Conservation (phyloP, 2,888 invertebrate species). For the Sthenelais limicola region DNA sequence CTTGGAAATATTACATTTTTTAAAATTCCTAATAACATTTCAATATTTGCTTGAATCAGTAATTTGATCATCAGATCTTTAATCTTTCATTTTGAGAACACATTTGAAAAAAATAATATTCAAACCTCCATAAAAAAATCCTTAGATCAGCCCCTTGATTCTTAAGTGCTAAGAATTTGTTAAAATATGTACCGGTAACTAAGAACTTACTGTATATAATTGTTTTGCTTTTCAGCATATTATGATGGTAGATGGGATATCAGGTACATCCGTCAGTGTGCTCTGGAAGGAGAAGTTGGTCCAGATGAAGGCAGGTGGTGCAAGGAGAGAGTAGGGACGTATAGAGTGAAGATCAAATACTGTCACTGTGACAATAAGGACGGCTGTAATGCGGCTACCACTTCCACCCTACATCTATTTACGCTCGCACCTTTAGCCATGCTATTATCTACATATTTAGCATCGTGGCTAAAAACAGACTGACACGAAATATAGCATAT, state of each 20-base stretch:
- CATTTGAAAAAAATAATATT: too few species aligned
- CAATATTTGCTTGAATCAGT: too few species aligned
- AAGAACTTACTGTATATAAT: too few species aligned
- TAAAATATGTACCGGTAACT: too few species aligned
- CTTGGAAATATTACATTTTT: too few species aligned
- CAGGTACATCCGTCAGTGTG: conserved; percentile 72
- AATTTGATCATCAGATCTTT: too few species aligned
- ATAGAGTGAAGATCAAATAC: conserved; percentile 68
- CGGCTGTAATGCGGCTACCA: conserved; percentile 67
- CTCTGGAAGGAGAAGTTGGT: conserved; percentile 68
- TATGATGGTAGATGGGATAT: conserved; percentile 70
- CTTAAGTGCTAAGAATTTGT: too few species aligned
- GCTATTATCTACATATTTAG: conserved; percentile 13
- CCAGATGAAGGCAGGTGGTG: conserved; percentile 69
- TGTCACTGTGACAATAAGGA: conserved; percentile 73
- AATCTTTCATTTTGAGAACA: too few species aligned
- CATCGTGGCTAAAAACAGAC: conserved; percentile 30
- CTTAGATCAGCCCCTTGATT: too few species aligned
- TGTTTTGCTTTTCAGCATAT: conserved; percentile 67
- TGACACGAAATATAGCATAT: too few species aligned
- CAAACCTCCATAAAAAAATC: too few species aligned
- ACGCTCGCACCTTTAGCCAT: conserved; percentile 12
- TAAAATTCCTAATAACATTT: too few species aligned
- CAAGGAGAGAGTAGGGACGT: conserved; percentile 69
- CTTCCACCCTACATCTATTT: background rate